These are phyloP conservation scores for Gymnarchus niloticus DNA, from an alignment of 2,113 vertebrate species.

Conservation along the genomic window DNA sequence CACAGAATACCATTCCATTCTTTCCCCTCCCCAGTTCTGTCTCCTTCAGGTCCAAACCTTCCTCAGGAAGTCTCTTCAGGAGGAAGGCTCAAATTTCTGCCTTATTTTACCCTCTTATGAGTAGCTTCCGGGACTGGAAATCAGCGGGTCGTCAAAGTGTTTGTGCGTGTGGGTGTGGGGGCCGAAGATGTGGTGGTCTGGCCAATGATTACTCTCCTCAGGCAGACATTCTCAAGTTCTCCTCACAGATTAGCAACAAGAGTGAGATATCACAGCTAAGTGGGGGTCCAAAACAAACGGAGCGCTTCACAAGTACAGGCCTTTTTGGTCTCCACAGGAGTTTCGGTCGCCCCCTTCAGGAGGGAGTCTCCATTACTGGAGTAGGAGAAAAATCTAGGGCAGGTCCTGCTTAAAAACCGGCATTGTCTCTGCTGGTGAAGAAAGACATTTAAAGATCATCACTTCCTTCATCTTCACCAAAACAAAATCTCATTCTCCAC, in stretches of 20 bases:
- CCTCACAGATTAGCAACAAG: not conserved
- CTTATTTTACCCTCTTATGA: not conserved
- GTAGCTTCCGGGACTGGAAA: not conserved
- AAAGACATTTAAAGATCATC: constrained; percentile 9
- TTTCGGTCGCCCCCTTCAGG: not conserved
- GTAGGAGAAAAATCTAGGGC: not conserved
- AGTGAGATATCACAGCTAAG: not conserved
- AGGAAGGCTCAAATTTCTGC: not conserved
- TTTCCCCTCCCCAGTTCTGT: not conserved
- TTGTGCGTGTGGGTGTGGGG: not conserved
- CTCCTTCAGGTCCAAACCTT: not conserved
- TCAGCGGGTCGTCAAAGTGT: not conserved
- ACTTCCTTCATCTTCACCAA: constrained; percentile 11
- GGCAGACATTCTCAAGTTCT: not conserved
- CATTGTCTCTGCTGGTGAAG: constrained; percentile 12
- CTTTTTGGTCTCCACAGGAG: not conserved
- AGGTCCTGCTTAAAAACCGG: not conserved
- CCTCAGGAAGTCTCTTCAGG: not conserved
- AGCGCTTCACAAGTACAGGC: not conserved
- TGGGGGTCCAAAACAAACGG: not conserved
- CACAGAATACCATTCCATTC: not conserved
- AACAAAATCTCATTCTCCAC: constrained; percentile 17
- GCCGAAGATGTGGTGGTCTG: not conserved
- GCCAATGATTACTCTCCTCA: not conserved
- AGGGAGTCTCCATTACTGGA: not conserved